These are phyloP conservation scores for Stegastes partitus DNA, from an alignment of 2,113 vertebrate genomes.

Conservation along the genomic window DNA sequence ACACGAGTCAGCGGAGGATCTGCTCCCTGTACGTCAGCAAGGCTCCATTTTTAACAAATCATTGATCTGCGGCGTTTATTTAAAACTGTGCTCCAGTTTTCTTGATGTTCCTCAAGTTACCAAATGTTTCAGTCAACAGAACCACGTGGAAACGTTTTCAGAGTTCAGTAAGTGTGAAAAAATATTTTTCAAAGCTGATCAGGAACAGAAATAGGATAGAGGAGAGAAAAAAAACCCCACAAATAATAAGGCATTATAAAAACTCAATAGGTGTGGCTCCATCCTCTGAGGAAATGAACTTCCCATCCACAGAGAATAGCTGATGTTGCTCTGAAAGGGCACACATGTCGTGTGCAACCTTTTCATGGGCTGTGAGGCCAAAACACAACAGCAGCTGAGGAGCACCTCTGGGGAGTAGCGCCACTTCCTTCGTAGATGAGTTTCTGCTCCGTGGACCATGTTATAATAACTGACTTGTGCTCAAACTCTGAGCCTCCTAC, in stretches of 20 bases:
- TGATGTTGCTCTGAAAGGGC: slow-evolving; percentile 39
- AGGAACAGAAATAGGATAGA: not conserved
- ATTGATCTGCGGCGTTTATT: slow-evolving; percentile 1
- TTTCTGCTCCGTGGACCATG: not conserved
- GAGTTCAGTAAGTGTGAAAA: not conserved
- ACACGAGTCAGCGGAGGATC: slow-evolving; percentile 19
- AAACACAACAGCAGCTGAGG: slow-evolving; percentile 62
- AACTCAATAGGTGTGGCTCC: slow-evolving; percentile 49
- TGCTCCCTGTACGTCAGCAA: not conserved
- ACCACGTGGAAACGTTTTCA: not conserved
- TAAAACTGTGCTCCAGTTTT: not conserved
- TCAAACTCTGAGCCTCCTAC: too few relatives aligned
- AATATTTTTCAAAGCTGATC: not conserved
- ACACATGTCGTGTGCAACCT: slow-evolving; percentile 61
- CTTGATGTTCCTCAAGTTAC: not conserved
- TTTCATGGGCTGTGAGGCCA: slow-evolving; percentile 28
- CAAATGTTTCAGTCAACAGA: too few relatives aligned
- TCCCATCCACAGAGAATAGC: slow-evolving; percentile 63
- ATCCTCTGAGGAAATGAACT: slow-evolving; percentile 67
- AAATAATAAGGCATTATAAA: slow-evolving; percentile 9
- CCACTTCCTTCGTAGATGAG: slow-evolving; percentile 40
- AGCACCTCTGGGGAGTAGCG: slow-evolving; percentile 33
- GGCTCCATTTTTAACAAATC: slow-evolving; percentile 21
- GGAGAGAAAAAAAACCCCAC: not conserved
- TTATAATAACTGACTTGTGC: too few relatives aligned